phyloP scores from a whole-genome alignment of 2,113 vertebrate species.

The Erythrocercus mccallii region DNA sequence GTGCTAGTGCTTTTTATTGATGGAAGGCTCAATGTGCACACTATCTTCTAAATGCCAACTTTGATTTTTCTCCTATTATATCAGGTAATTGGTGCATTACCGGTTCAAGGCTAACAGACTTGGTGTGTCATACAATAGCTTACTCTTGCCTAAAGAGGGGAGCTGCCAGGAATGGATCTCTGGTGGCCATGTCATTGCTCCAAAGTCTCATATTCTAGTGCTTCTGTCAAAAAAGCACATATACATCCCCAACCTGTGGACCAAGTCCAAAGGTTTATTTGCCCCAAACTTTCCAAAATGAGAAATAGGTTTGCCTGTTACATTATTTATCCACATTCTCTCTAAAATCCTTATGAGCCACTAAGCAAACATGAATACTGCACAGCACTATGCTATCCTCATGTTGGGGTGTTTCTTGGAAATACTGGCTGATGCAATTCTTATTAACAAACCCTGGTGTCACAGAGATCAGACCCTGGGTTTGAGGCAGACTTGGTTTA shows the following conservation, averaged over 20 bases:
- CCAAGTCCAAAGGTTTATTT: neutral
- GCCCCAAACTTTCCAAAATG: neutral
- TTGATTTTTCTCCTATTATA: neutral
- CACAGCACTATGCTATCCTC: neutral
- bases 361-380: neutral
- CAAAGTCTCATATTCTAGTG: neutral
- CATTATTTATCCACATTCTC: neutral
- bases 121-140: neutral
- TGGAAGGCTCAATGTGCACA: neutral
- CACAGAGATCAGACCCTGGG: neutral
- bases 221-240: neutral
- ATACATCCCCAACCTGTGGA: neutral
- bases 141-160: neutral
- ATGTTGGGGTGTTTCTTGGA: rapidly evolving
- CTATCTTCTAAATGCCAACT: neutral
- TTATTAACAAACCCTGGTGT: neutral
- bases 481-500: neutral
- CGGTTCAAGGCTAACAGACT: neutral
- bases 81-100: neutral
- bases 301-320: neutral
- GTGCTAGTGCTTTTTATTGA: neutral
- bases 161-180: neutral
- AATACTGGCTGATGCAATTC: neutral
- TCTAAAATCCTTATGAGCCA: neutral
- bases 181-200: neutral